Base-by-base conservation (phyloP, 35 echinoderm and acorn worm species). In the Eucidaris tribuloides region DNA sequence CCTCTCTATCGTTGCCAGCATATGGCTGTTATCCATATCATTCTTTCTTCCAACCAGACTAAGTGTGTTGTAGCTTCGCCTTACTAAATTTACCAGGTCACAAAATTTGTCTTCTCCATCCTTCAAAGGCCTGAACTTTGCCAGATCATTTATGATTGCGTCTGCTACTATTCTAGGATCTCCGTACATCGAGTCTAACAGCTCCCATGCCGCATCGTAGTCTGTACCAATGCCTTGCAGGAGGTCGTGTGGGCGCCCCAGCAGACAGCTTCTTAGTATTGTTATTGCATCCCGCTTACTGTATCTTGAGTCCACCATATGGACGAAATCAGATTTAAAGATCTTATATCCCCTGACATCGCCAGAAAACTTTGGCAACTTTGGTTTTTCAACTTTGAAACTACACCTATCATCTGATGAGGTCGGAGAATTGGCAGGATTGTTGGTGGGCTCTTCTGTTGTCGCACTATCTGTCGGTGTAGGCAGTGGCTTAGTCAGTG, bases 1-100 rank as follows among this genome's bases (percentile, higher is more conserved):
- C 32, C 61, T 66, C 43, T 89, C 87, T 61, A 72, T 90, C 2
- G 82, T 82, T 15, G 88, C 88, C 24, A 84, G 17, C 34, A 90
- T 84, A 2, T 90, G 88, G 62, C 81, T 84, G 20, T 79, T 79
- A 25, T 79, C 77, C 77, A 79, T 79, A 18, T 79, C 77, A 54
- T 22, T 22, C 24, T 45, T 45, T 35, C 24, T 74, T 15, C 68
- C 68, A 3, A 70, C 64, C 17, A 39, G 31, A 2, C 24, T 78
- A 5, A 78, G 72, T 7, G 30, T 78, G 20, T 78, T 78, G 42
- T 81, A 60, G 28, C 78, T 81, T 34, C 50, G 1, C 34, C 37
- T 54, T 2, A 81, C 52, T 14, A 81, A 35, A 24, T 57, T 24
- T 2, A 58, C 78, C 27, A 81, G 34, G 28, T 81, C 78, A 58